Evolutionary conservation across 2,888 invertebrate species (phyloP).

Genomic region (Rotaria macrura): DNA sequence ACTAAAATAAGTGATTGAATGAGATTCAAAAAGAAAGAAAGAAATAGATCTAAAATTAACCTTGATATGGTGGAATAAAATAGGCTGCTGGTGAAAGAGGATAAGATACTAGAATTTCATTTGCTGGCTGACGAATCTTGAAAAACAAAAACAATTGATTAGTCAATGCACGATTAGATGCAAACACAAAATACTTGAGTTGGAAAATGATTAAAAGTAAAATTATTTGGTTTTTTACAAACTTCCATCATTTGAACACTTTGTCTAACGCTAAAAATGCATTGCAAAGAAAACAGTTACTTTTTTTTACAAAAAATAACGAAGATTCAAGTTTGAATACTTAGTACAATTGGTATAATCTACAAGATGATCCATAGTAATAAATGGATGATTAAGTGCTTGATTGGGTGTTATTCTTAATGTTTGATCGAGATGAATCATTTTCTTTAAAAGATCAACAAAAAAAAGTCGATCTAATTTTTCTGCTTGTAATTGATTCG

Average conservation of each 20-base stretch:
- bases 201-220: neutral
- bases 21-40: neutral
- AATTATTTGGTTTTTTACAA: conserved; percentile 25
- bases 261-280: conserved; percentile 30
- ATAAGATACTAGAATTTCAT: conserved; percentile 5
- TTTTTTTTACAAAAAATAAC: neutral
- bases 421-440: conserved; percentile 79
- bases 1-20: neutral
- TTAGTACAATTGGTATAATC: conserved; percentile 32
- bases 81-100: neutral
- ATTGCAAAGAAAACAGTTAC: neutral
- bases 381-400: conserved; percentile 28
- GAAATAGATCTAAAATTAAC: neutral
- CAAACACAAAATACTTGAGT: neutral
- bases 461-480: conserved; percentile 93
- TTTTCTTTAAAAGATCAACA: conserved; percentile 87
- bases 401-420: conserved; percentile 27
- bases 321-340: neutral
- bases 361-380: conserved; percentile 33
- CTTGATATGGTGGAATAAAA: conserved; percentile 19
- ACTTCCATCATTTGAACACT: conserved; percentile 34
- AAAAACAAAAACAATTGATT: neutral
- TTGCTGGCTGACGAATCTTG: neutral
- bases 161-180: no score
- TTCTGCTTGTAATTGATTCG: conserved; percentile 86